Base-by-base conservation (phyloP, 2,888 invertebrate species). In the Campaea margaritaria region DNA sequence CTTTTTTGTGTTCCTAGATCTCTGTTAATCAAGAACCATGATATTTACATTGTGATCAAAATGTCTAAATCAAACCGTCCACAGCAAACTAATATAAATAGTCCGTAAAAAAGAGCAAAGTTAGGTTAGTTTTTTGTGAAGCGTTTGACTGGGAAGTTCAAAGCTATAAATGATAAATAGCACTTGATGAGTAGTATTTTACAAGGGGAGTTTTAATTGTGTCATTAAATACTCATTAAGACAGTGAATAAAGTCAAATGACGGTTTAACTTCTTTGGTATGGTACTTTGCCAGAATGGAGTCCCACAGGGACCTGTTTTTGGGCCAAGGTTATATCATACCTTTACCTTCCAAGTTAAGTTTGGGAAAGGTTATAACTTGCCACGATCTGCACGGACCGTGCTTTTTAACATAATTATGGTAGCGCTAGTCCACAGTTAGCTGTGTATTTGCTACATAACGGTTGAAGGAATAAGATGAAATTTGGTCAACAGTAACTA, bases 221-320 rank as follows among this genome's bases (percentile, higher is more conserved):
- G 21, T 49, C 43, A 48, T 56, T 49, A 44, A 56, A 56, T 44
- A 49, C 48, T 56, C 55, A 48, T 56, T 39, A 49, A 21, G 48
- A 43, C 16, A 10, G 31, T 48, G 21, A 48, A 48, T 42, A 43
- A 42, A 12, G 15, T 11, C 43, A 48, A 56, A 49, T 49, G 55
- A 49, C 55, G 38, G 44, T 56, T 48, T 16, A 44, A 38, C 27
- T 36, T 56, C 9, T 8, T 14, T 14, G 27, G 21, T 34, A 47
- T 16, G 16, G 31, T 47, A 8, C 34, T 43, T 43, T 48, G 42
- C 21, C 27, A 21, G 27, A 43, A 42, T 21, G 42, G 55, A 16
- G 48, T 56, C n/a, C 38, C 42, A 1, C 28, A 43, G 38, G 55
- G 55, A 44, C 14, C 28, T 44, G 38, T 43, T 48, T 36, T 43